phyloP scores from a whole-genome alignment of 2,888 invertebrate genomes.

The Allolobophora icterica region DNA sequence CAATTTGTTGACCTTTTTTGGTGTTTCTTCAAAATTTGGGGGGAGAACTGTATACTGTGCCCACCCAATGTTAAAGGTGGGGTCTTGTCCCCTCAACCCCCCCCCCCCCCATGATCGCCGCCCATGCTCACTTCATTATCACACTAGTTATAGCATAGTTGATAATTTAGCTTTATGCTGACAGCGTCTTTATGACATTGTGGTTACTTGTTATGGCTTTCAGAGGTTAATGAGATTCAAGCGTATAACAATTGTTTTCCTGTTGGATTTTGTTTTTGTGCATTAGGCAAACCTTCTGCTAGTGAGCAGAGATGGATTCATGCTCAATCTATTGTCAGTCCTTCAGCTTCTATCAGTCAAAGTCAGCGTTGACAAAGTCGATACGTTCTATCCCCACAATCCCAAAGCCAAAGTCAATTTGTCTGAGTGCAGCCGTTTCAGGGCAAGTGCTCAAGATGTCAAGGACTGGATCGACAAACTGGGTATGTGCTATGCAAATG shows the following conservation, averaged over 20 bases:
- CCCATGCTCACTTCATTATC: too few species aligned
- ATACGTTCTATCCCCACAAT: conserved; percentile 86
- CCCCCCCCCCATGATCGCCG: too few species aligned
- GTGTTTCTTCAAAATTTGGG: too few species aligned
- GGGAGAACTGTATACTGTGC: too few species aligned
- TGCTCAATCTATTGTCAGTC: conserved; percentile 89
- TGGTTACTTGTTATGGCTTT: not conserved
- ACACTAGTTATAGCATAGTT: not conserved
- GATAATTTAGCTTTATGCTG: not conserved
- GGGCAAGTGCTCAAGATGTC: conserved; percentile 82
- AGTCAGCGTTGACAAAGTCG: conserved; percentile 83
- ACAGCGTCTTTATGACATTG: not conserved
- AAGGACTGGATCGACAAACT: conserved; percentile 73
- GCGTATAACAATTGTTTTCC: not conserved
- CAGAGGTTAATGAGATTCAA: not conserved
- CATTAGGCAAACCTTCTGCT: conserved; percentile 79
- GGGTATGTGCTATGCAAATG: conserved; percentile 46
- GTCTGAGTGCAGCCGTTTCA: conserved; percentile 76
- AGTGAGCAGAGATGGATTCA: conserved; percentile 90
- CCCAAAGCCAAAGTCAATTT: conserved; percentile 67
- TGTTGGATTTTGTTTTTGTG: conserved; percentile 30
- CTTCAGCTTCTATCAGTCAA: conserved; percentile 88
- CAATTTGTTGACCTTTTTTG: too few species aligned
- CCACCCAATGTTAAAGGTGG: too few species aligned
- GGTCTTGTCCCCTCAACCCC: too few species aligned